Conservation (phyloP, 1,140 invertebrate species). For the Diprion similis region DNA sequence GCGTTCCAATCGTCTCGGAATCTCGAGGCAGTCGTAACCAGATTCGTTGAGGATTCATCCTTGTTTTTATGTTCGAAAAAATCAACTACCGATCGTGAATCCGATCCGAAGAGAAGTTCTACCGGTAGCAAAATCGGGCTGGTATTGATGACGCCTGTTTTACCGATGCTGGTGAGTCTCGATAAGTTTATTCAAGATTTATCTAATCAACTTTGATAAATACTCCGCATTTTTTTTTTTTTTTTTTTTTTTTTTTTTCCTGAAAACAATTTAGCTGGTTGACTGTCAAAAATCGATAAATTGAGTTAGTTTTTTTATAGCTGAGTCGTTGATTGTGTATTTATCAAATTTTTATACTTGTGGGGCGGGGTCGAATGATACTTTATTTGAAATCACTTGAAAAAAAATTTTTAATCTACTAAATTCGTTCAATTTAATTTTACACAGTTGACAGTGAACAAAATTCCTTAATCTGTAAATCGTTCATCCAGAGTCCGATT, state of each 20-base stretch:
- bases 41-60: constrained; percentile 53
- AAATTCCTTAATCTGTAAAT: too few species aligned
- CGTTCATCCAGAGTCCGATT: too few species aligned
- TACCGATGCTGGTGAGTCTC: constrained; percentile 82
- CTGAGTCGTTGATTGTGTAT: too few species aligned
- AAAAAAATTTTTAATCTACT: not conserved
- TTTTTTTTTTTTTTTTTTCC: too few species aligned
- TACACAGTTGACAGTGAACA: too few species aligned
- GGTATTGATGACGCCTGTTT: constrained; percentile 83
- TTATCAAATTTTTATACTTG: too few species aligned
- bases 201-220: not conserved
- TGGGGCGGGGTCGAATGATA: too few species aligned
- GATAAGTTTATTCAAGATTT: not conserved
- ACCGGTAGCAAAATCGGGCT: constrained; percentile 57
- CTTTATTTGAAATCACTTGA: not conserved
- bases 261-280: too few species aligned
- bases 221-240: not conserved
- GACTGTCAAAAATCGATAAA: too few species aligned
- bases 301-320: too few species aligned
- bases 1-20: constrained; percentile 87
- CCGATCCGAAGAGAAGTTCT: constrained; percentile 48
- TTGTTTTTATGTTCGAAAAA: constrained; percentile 36
- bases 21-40: constrained; percentile 74
- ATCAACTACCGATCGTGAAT: constrained; percentile 48
- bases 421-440: not conserved